A percentile compares a stretch with the other conserved stretches of the same genome.
Evolutionary conservation across 2,888 invertebrate species (phyloP).

Genomic region (Deladenus siricidicola): DNA sequence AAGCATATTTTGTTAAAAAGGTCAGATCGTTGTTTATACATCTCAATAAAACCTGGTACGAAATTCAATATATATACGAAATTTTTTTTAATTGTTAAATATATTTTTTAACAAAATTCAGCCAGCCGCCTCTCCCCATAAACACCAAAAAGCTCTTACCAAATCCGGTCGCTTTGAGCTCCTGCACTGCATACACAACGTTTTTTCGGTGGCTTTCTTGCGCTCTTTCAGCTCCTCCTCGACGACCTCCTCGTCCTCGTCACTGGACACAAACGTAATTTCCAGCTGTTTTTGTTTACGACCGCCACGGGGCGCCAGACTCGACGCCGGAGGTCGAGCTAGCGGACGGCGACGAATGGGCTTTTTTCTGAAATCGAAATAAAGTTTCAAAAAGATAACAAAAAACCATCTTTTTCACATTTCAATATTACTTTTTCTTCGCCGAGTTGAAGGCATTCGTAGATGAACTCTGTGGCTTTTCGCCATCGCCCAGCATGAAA

Average conservation of each 20-base stretch:
- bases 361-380: too few species aligned
- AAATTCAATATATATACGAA: neutral
- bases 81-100: neutral
- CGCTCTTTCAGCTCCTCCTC: slow-evolving; percentile 53
- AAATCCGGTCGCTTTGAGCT: slow-evolving; percentile 90
- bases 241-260: slow-evolving; percentile 44
- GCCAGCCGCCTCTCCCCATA: slow-evolving; percentile 1
- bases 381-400: too few species aligned
- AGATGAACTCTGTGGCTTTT: neutral
- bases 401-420: too few species aligned
- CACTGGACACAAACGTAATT: slow-evolving; percentile 24
- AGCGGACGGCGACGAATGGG: too few species aligned
- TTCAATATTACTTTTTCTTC: neutral
- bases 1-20: slow-evolving; percentile 14
- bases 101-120: neutral
- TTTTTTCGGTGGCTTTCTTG: slow-evolving; percentile 60
- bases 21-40: neutral
- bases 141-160: slow-evolving; percentile 49
- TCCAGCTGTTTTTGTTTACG: slow-evolving; percentile 10
- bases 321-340: too few species aligned
- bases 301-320: too few species aligned
- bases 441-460: slow-evolving; percentile 5
- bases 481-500: slow-evolving; percentile 5
- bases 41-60: neutral
- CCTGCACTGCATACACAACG: slow-evolving; percentile 79